A percentile compares a stretch with the other conserved stretches of the same genome.
phyloP scores from a whole-genome alignment of 2,888 invertebrate genomes.

The Sphinx pinastri region DNA sequence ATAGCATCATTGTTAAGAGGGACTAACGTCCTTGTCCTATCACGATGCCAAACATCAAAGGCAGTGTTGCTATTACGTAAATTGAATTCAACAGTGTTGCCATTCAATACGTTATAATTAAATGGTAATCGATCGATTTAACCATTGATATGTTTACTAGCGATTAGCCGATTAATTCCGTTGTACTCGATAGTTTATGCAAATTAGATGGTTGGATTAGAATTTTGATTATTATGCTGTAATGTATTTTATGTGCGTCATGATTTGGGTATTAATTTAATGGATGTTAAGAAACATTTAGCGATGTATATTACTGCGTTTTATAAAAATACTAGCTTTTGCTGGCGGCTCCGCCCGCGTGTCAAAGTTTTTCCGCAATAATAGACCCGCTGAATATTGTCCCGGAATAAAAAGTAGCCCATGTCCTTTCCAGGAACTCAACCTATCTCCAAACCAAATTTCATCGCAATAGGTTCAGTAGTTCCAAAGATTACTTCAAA shows the following conservation, averaged over 20 bases:
- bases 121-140: slow-evolving; percentile 33
- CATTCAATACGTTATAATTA: slow-evolving; percentile 33
- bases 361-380: no score
- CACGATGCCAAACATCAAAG: background rate
- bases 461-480: no score
- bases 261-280: no score
- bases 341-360: no score
- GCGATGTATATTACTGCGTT: no score
- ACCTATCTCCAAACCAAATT: no score
- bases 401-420: no score
- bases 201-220: slow-evolving; percentile 21
- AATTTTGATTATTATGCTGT: background rate
- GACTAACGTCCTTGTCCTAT: background rate
- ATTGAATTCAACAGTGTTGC: slow-evolving; percentile 57
- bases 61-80: slow-evolving; percentile 58
- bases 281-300: no score
- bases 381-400: no score
- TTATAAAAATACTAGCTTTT: no score
- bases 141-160: slow-evolving; percentile 30
- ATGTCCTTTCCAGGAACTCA: no score
- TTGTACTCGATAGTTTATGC: slow-evolving; percentile 10
- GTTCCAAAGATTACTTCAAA: no score
- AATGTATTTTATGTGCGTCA: background rate
- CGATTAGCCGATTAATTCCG: slow-evolving; percentile 47
- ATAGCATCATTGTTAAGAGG: background rate